Percentiles rank a stretch among this genome's conserved stretches.
phyloP scores from a whole-genome alignment of 1,140 invertebrate species.

The Episyrphus balteatus region DNA sequence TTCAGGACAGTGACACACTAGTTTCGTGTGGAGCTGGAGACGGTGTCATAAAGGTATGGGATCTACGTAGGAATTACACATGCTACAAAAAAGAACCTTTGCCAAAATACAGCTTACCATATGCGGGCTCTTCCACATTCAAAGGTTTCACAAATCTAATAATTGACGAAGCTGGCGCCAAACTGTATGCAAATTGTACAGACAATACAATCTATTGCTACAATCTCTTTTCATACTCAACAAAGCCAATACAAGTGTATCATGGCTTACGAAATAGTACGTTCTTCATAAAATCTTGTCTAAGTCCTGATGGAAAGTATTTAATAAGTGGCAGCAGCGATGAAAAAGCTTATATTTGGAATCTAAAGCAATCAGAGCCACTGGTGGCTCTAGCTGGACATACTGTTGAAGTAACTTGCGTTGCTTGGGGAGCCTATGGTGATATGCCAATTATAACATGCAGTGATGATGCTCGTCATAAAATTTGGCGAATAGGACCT shows the following conservation, averaged over 20 bases:
- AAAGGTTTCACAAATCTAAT: slow-evolving; percentile 70
- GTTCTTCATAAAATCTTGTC: slow-evolving; percentile 71
- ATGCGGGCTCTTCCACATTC: slow-evolving; percentile 52
- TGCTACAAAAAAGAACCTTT: slow-evolving; percentile 55
- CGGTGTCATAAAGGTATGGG: slow-evolving; percentile 79
- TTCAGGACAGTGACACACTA: slow-evolving; percentile 58
- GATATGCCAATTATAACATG: slow-evolving; percentile 58
- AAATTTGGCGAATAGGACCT: slow-evolving; percentile 59
- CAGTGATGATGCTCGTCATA: slow-evolving; percentile 65
- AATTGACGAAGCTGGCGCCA: slow-evolving; percentile 53
- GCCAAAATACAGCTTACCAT: slow-evolving; percentile 58
- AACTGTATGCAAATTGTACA: slow-evolving; percentile 76
- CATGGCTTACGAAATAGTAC: slow-evolving; percentile 61
- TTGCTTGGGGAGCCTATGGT: slow-evolving; percentile 56
- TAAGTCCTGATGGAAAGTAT: slow-evolving; percentile 69
- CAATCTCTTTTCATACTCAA: slow-evolving; percentile 59
- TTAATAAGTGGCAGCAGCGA: slow-evolving; percentile 76
- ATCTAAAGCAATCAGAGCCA: slow-evolving; percentile 49
- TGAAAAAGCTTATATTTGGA: slow-evolving; percentile 75
- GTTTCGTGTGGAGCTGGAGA: slow-evolving; percentile 74
- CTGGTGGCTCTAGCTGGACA: slow-evolving; percentile 61
- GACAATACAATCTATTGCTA: slow-evolving; percentile 77
- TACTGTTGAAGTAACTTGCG: slow-evolving; percentile 70
- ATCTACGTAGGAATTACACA: slow-evolving; percentile 68
- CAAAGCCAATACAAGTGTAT: slow-evolving; percentile 49